These are phyloP conservation scores for Urechis unicinctus DNA, from an alignment of 2,888 invertebrate species.

Conservation along the genomic window DNA sequence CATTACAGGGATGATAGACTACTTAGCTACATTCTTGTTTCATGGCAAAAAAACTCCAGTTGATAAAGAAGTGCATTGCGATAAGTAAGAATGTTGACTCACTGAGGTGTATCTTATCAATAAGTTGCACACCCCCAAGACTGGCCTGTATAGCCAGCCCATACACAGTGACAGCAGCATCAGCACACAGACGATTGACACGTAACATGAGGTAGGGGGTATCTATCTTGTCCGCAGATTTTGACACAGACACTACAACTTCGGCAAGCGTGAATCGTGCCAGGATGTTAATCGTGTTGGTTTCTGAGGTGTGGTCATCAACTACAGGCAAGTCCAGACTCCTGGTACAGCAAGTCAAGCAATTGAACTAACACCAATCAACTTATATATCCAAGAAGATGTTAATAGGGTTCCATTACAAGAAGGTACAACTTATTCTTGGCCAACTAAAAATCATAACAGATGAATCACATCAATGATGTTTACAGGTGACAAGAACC, in stretches of 20 bases:
- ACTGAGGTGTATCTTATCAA: constrained; percentile 69
- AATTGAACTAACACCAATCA: no score
- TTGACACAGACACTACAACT: constrained; percentile 60
- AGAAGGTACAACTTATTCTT: no score
- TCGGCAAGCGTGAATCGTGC: constrained; percentile 68
- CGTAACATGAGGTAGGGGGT: constrained; percentile 70
- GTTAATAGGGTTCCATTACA: not conserved
- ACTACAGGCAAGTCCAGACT: constrained; percentile 73
- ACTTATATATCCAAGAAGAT: no score
- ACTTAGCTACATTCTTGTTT: no score
- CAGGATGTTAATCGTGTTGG: constrained; percentile 67
- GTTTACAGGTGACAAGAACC: no score
- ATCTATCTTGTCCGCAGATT: constrained; percentile 49
- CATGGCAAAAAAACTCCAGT: no score
- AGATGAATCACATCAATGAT: no score
- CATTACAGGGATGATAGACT: no score
- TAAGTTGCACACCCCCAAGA: constrained; percentile 61
- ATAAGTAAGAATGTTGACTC: not conserved
- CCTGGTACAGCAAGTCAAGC: constrained; percentile 37
- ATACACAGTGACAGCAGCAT: constrained; percentile 70
- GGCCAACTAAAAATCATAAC: no score
- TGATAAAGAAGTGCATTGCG: not conserved
- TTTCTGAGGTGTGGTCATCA: constrained; percentile 75
- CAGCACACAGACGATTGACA: constrained; percentile 60
- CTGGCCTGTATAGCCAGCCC: constrained; percentile 72